Percentiles rank a stretch among this genome's conserved stretches.
Conservation (phyloP, 2,113 vertebrate genomes). For the Erpornis zantholeuca region DNA sequence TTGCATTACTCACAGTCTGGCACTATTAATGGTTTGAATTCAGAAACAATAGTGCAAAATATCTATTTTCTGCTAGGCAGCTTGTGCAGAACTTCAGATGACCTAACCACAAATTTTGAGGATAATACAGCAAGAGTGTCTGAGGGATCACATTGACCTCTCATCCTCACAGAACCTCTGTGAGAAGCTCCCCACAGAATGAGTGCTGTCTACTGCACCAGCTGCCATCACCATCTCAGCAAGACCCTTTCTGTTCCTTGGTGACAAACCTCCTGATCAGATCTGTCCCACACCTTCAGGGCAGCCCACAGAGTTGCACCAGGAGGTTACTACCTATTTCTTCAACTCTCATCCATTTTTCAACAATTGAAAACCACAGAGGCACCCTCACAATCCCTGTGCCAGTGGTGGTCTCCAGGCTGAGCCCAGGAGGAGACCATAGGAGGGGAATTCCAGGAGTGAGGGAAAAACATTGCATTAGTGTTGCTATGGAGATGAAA, state of each 20-base stretch:
- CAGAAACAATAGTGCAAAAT: background rate
- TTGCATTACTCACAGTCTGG: background rate
- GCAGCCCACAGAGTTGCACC: background rate
- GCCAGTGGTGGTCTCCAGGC: background rate
- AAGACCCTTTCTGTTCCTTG: background rate
- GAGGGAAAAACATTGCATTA: background rate
- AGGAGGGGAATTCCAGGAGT: slow-evolving; percentile 12
- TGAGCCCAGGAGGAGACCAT: background rate
- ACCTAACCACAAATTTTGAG: background rate
- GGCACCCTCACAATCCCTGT: background rate
- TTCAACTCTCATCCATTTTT: background rate
- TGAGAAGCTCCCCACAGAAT: background rate
- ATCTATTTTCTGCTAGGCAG: background rate
- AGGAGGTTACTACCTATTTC: background rate
- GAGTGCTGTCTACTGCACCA: background rate
- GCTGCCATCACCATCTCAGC: background rate
- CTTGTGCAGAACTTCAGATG: background rate
- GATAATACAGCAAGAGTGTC: background rate
- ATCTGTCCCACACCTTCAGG: background rate
- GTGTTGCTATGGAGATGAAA: slow-evolving; percentile 35
- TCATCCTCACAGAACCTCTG: background rate
- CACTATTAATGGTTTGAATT: background rate
- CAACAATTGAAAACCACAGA: background rate
- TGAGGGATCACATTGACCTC: background rate
- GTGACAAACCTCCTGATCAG: background rate